These are phyloP conservation scores for Rhagologus leucostigma DNA, from an alignment of 2,113 vertebrate species.

Conservation along the genomic window DNA sequence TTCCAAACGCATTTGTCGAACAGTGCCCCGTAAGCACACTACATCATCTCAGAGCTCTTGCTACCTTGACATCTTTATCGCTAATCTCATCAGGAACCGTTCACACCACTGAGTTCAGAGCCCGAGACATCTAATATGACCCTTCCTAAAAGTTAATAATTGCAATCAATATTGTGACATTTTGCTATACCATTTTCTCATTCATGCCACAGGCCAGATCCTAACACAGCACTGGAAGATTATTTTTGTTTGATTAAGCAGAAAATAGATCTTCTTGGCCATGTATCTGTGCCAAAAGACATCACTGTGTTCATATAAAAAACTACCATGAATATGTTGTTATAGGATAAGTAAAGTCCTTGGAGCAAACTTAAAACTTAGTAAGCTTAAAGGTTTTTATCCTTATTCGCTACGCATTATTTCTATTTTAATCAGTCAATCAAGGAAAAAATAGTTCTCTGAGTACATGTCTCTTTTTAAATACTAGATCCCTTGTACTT, in stretches of 20 bases:
- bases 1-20: neutral
- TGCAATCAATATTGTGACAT: conserved; percentile 53
- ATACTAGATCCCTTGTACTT: neutral
- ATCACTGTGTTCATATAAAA: neutral
- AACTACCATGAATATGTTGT: neutral
- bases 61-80: neutral
- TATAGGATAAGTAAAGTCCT: neutral
- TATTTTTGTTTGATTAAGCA: conserved; percentile 29
- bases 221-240: neutral
- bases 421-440: neutral
- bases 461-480: neutral
- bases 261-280: neutral
- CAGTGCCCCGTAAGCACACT: neutral
- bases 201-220: conserved; percentile 11
- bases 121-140: neutral
- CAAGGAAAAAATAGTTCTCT: neutral
- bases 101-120: conserved; percentile 44
- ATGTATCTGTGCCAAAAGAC: neutral
- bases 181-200: neutral
- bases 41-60: neutral
- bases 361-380: neutral
- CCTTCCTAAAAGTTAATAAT: conserved; percentile 42
- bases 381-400: neutral
- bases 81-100: conserved; percentile 14
- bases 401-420: neutral